phyloP scores from a whole-genome alignment of 2,888 invertebrate species.

The Amiota communis region DNA sequence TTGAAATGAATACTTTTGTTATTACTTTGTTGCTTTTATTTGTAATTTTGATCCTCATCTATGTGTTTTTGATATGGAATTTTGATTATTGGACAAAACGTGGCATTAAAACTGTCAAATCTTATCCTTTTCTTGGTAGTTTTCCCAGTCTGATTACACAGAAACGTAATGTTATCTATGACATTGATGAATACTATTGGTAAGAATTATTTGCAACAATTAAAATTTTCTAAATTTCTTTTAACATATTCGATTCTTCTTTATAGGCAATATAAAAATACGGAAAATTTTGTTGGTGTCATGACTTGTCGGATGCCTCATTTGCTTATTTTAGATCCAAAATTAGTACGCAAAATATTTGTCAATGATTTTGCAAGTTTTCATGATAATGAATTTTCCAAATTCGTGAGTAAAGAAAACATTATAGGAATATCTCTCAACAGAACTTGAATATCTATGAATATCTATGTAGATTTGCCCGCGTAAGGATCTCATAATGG shows the following conservation, averaged over 20 bases:
- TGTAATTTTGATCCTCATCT: constrained; percentile 47
- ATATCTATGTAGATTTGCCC: no score
- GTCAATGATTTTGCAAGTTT: constrained; percentile 72
- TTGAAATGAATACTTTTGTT: constrained; percentile 39
- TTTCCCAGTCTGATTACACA: constrained; percentile 62
- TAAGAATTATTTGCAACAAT: no score
- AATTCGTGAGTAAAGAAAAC: constrained; percentile 51
- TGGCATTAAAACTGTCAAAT: constrained; percentile 68
- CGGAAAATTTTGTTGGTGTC: constrained; percentile 71
- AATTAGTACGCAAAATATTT: constrained; percentile 67
- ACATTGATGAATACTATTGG: constrained; percentile 70
- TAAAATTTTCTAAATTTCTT: no score
- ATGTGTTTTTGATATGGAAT: constrained; percentile 61
- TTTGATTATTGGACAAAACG: constrained; percentile 71
- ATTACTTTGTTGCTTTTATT: constrained; percentile 35
- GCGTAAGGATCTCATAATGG: constrained; percentile 72
- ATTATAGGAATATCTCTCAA: no score
- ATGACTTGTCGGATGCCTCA: constrained; percentile 68
- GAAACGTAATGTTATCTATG: constrained; percentile 62
- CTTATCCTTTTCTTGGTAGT: constrained; percentile 69
- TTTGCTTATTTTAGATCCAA: constrained; percentile 69
- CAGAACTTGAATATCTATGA: neutral
- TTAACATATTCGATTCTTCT: no score
- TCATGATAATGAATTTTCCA: constrained; percentile 65
- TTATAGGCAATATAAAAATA: constrained; percentile 49